A percentile compares a stretch with the other conserved stretches of the same genome.
Conservation (phyloP, 2,113 vertebrate species). For the Lota lota region DNA sequence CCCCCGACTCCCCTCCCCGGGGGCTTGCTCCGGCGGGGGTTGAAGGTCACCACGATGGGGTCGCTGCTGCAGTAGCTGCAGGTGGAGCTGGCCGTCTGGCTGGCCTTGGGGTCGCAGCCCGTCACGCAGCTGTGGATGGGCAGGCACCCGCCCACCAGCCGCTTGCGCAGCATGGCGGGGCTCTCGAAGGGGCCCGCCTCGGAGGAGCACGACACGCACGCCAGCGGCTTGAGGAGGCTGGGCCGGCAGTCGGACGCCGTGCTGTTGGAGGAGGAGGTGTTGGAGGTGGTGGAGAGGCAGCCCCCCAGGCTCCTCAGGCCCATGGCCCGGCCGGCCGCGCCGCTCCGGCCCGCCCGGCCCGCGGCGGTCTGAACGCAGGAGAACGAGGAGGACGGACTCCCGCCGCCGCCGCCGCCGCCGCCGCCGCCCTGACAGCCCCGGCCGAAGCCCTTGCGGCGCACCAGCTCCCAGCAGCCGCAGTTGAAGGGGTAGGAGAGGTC, state of each 20-base stretch:
- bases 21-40: conserved; percentile 70
- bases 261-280: conserved; percentile 77
- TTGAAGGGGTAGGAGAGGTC: conserved; percentile 74
- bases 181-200: conserved; percentile 69
- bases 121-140: conserved; percentile 77
- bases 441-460: conserved; percentile 71
- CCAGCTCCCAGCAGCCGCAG: conserved; percentile 78
- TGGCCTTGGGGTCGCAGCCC: conserved; percentile 76
- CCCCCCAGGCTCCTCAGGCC: conserved; percentile 72
- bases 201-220: conserved; percentile 71
- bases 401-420: conserved; percentile 49
- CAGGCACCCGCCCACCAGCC: conserved; percentile 75
- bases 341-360: conserved; percentile 36
- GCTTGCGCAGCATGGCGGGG: conserved; percentile 72
- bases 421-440: conserved; percentile 58
- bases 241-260: conserved; percentile 73
- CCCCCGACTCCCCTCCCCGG: conserved; percentile 57
- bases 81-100: conserved; percentile 77
- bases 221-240: conserved; percentile 67
- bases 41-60: conserved; percentile 82
- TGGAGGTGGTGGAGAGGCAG: conserved; percentile 77
- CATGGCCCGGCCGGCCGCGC: conserved; percentile 51
- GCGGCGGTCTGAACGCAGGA: conserved; percentile 57
- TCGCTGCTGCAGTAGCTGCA: conserved; percentile 86
- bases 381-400: conserved; percentile 68